Percentiles rank a stretch among this genome's conserved stretches.
These are phyloP conservation scores for Neoniphon sammara DNA, from an alignment of 2,797 vertebrate genomes.

Conservation along the genomic window DNA sequence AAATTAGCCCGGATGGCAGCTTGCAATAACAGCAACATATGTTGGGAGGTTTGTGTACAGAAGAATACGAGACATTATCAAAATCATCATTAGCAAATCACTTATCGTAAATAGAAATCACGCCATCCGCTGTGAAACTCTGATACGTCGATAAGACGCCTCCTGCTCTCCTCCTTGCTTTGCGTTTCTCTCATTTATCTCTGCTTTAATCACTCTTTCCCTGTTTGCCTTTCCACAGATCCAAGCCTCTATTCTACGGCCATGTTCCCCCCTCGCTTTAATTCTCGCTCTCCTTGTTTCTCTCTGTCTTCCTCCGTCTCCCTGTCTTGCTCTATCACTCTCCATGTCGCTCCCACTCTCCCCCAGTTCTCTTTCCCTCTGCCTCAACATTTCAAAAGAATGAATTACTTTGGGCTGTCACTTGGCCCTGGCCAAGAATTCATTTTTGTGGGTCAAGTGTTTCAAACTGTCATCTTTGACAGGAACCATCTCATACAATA, in stretches of 20 bases:
- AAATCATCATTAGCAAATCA: slow-evolving; percentile 77
- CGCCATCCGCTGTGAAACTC: slow-evolving; percentile 55
- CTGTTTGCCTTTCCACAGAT: background rate
- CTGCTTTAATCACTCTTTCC: background rate
- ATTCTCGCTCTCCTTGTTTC: slow-evolving; percentile 57
- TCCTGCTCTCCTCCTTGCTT: slow-evolving; percentile 13
- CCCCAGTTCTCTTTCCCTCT: slow-evolving; percentile 71
- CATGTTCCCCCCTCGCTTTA: slow-evolving; percentile 59
- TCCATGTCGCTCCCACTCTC: slow-evolving; percentile 45
- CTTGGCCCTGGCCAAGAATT: slow-evolving; percentile 83
- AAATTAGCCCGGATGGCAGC: slow-evolving; percentile 78
- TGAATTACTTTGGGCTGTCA: slow-evolving; percentile 83
- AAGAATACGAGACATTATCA: slow-evolving; percentile 66
- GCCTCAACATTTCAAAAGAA: slow-evolving; percentile 81
- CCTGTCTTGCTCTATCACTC: background rate
- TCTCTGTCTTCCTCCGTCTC: background rate
- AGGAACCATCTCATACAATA: slow-evolving; percentile 84
- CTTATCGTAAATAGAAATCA: slow-evolving; percentile 64
- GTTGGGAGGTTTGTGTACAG: slow-evolving; percentile 72
- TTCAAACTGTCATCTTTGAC: slow-evolving; percentile 85
- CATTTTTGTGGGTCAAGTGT: slow-evolving; percentile 86
- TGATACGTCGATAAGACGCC: slow-evolving; percentile 34
- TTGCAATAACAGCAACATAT: slow-evolving; percentile 78
- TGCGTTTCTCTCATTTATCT: slow-evolving; percentile 4
- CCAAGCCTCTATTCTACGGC: background rate